phyloP scores from a whole-genome alignment of 30 jellyfish, hydroid and myxozoan species.

The Aurelia sp. region DNA sequence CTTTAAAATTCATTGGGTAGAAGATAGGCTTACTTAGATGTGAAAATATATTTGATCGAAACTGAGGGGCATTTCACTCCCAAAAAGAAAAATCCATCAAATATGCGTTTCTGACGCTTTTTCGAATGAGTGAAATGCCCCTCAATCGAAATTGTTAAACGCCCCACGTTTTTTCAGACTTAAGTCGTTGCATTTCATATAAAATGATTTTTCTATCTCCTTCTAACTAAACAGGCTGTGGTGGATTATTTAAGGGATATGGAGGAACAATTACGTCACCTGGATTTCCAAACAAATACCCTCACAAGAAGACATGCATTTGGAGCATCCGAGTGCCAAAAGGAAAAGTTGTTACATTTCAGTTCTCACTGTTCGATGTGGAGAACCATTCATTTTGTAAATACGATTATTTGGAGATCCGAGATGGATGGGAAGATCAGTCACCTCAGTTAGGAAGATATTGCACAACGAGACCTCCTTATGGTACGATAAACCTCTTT shows the following conservation, averaged over 20 bases:
- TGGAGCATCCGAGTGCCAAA: conserved; percentile 90
- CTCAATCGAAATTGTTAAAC: too few relatives aligned
- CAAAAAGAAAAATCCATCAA: too few relatives aligned
- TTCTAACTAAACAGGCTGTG: conserved; percentile 70
- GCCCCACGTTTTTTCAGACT: too few relatives aligned
- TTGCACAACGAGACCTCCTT: conserved; percentile 88
- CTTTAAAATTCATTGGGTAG: too few relatives aligned
- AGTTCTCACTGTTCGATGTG: conserved; percentile 70
- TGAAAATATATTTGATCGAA: too few relatives aligned
- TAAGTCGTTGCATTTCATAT: too few relatives aligned
- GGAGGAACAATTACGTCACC: conserved; percentile 84
- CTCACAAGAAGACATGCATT: conserved; percentile 85
- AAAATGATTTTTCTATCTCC: too few relatives aligned
- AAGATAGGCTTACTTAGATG: too few relatives aligned
- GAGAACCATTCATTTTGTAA: conserved; percentile 89
- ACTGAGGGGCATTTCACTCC: too few relatives aligned
- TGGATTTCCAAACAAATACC: conserved; percentile 84
- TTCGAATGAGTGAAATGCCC: too few relatives aligned
- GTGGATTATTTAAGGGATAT: conserved; percentile 63
- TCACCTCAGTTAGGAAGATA: conserved; percentile 90
- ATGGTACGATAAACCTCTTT: conserved; percentile 49
- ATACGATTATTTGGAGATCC: conserved; percentile 87
- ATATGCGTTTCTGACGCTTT: too few relatives aligned
- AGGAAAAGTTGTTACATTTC: conserved; percentile 75
- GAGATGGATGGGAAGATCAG: conserved; percentile 92